A percentile compares a stretch with the other conserved stretches of the same genome.
phyloP scores from a whole-genome alignment of 92 coral and sea anemone genomes.

The Umimayanthus kanabou region DNA sequence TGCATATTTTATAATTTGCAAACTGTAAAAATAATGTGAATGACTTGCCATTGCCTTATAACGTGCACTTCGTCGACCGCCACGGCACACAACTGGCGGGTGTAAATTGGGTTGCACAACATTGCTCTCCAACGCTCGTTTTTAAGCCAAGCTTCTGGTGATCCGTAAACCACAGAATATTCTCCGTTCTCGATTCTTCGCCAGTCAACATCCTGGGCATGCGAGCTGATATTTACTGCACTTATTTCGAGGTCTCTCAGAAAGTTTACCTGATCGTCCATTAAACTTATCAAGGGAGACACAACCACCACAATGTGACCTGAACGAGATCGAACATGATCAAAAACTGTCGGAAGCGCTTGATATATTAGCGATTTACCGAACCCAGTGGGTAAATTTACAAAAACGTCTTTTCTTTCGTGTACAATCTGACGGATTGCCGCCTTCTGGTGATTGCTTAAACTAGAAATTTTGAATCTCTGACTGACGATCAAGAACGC shows the following conservation, averaged over 20 bases:
- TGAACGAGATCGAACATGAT: background rate
- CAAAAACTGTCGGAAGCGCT: background rate
- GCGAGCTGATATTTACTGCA: background rate
- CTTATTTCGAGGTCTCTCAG: background rate
- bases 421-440: slow-evolving; percentile 2
- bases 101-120: slow-evolving; percentile 46
- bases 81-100: slow-evolving; percentile 59
- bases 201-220: slow-evolving; percentile 25
- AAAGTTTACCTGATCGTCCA: background rate
- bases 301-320: background rate
- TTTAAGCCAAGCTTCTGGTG: slow-evolving; percentile 55
- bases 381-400: background rate
- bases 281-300: background rate
- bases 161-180: slow-evolving; percentile 51
- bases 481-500: slow-evolving; percentile 1
- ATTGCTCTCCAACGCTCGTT: slow-evolving; percentile 44
- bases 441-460: slow-evolving; percentile 1
- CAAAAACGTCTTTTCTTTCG: background rate
- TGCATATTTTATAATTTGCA: background rate
- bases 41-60: slow-evolving; percentile 65
- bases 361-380: background rate
- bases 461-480: slow-evolving; percentile 3
- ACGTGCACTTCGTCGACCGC: slow-evolving; percentile 69
- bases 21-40: background rate
- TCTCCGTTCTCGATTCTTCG: slow-evolving; percentile 36